These are phyloP conservation scores for Amaurobius ferox DNA, from an alignment of 2,888 invertebrate genomes.

Conservation along the genomic window DNA sequence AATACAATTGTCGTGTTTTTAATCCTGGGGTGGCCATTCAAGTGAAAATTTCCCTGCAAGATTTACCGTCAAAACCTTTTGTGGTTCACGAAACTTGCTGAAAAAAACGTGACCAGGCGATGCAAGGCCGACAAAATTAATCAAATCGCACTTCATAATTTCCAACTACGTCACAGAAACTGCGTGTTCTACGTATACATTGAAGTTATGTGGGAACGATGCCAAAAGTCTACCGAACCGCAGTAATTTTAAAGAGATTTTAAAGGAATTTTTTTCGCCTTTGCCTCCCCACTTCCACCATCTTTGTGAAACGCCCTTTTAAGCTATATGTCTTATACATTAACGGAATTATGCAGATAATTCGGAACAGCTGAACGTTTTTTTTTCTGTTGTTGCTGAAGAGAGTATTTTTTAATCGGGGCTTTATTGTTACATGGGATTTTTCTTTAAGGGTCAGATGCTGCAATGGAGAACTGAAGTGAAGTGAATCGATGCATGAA, in stretches of 20 bases:
- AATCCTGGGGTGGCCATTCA: no score
- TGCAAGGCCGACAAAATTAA: constrained; percentile 41
- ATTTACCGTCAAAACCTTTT: no score
- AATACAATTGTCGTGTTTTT: no score
- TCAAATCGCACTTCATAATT: constrained; percentile 38
- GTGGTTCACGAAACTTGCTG: background rate
- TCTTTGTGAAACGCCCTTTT: constrained; percentile 58
- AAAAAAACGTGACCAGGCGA: background rate
- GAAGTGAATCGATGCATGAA: background rate
- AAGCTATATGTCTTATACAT: constrained; percentile 41
- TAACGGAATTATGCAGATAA: constrained; percentile 59
- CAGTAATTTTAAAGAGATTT: constrained; percentile 66
- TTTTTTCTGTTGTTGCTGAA: constrained; percentile 21
- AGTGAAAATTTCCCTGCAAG: no score
- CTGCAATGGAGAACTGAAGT: background rate
- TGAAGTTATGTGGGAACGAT: constrained; percentile 47
- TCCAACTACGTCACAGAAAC: constrained; percentile 20
- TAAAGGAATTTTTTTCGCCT: constrained; percentile 43
- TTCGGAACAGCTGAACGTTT: background rate
- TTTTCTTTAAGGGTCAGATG: background rate
- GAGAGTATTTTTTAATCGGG: background rate
- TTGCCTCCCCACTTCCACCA: background rate
- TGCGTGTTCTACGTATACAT: constrained; percentile 49
- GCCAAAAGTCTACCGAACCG: constrained; percentile 63
- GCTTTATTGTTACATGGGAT: constrained; percentile 33